Evolutionary conservation across 2,113 vertebrate genomes (phyloP).

Genomic region (Python bivittatus): DNA sequence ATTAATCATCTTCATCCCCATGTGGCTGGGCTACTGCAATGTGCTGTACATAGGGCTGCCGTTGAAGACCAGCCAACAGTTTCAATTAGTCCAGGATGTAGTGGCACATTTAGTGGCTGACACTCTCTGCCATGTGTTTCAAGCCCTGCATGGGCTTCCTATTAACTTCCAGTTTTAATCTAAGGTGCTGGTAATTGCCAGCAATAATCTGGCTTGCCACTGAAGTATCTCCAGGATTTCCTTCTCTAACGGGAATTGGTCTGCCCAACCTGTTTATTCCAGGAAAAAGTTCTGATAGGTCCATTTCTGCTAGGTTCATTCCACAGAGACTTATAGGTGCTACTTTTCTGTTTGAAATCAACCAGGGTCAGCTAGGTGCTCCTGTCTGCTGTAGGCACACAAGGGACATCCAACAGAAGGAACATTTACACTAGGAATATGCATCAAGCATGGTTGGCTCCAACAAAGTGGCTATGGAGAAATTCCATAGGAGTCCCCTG

Average conservation of each 20-base stretch:
- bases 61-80: background rate
- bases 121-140: background rate
- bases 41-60: background rate
- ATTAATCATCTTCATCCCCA: background rate
- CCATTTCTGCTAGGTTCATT: background rate
- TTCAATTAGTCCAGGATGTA: background rate
- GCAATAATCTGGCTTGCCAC: too few species aligned
- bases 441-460: too few species aligned
- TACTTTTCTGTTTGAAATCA: background rate
- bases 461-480: background rate
- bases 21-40: background rate
- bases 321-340: background rate
- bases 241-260: too few species aligned
- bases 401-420: background rate
- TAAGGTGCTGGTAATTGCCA: too few species aligned
- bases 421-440: background rate
- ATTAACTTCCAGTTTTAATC: too few species aligned
- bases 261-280: too few species aligned
- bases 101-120: background rate
- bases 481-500: background rate
- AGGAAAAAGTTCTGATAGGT: too few species aligned
- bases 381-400: background rate
- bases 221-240: too few species aligned
- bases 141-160: too few species aligned
- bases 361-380: background rate